Conservation (phyloP, 2,797 vertebrate genomes). For the Babyrousa celebensis region DNA sequence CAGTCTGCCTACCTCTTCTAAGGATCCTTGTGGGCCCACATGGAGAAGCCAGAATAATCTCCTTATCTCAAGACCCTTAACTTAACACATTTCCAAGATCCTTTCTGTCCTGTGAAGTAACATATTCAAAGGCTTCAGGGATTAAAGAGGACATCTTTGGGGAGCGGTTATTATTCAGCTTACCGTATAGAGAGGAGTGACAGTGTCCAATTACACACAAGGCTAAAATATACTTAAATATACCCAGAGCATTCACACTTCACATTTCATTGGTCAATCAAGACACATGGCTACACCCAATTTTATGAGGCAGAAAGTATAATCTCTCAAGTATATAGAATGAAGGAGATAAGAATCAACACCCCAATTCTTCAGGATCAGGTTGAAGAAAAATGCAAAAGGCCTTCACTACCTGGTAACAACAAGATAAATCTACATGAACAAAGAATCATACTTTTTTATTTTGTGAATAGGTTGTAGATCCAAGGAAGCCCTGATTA, state of each 20-base stretch:
- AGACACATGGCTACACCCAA: not conserved
- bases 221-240: not conserved
- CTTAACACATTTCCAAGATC: not conserved
- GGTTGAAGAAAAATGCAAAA: constrained; percentile 10
- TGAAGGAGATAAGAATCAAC: not conserved
- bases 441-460: constrained; percentile 15
- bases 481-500: not conserved
- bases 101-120: not conserved
- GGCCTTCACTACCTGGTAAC: not conserved
- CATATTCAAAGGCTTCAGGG: not conserved
- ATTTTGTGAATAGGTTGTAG: constrained; percentile 16
- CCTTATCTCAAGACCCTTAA: not conserved
- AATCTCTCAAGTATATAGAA: not conserved
- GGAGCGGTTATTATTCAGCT: not conserved
- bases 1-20: not conserved
- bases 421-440: constrained; percentile 2
- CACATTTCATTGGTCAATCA: not conserved
- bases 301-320: not conserved
- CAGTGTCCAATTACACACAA: not conserved
- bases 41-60: not conserved
- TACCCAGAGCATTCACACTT: not conserved
- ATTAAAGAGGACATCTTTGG: not conserved
- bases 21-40: not conserved
- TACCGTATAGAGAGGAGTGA: not conserved
- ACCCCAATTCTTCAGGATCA: not conserved